Base-by-base conservation (phyloP, 35 echinoderm and acorn worm species). In the Ophiothrix spiculata region DNA sequence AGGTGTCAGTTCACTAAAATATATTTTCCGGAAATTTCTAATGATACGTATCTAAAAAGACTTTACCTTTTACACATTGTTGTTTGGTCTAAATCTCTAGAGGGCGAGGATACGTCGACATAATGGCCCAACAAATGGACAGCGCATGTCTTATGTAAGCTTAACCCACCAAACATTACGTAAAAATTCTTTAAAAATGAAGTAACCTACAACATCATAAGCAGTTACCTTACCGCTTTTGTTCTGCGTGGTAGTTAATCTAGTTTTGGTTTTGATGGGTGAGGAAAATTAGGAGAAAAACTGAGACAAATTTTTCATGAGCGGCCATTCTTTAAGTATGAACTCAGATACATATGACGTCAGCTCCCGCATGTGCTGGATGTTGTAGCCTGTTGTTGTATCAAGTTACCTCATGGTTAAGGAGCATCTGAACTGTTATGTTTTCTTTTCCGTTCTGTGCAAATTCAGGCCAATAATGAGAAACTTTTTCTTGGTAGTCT, bases 381-480 rank as follows among this genome's bases (percentile, higher is more conserved):
- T 2, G n/a, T 1, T 31, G 4, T 1, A 4, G n/a, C 35, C 29
- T 19, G 73, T 75, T 75, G 73, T 4, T 19, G 73, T 75, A 63
- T 33, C 35, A n/a, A 12, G 28, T 78, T 88, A 95, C 93, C 89
- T 95, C 40, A 76, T 95, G 93, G 25, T 88, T 85, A 14, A 95
- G 38, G 1, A 95, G 69, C 74, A 77, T 40, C 15, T 81, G 34
- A 19, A 95, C 89, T 35, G 93, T 95, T 16, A 91, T 82, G 1
- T 86, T 84, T 15, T 87, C 86, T 34, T 95, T 95, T 33, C 93
- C 93, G n/a, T 95, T 95, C 45, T 91, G 89, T 8, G 85, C 93
- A 86, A 95, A 95, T 31, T 95, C 93, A 32, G 93, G 93, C 93
- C 93, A 95, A 37, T 91, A 95, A 33, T 84, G 36, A 17, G 89